phyloP scores from a whole-genome alignment of 2,797 vertebrate species.

The Neosalanx taihuensis region DNA sequence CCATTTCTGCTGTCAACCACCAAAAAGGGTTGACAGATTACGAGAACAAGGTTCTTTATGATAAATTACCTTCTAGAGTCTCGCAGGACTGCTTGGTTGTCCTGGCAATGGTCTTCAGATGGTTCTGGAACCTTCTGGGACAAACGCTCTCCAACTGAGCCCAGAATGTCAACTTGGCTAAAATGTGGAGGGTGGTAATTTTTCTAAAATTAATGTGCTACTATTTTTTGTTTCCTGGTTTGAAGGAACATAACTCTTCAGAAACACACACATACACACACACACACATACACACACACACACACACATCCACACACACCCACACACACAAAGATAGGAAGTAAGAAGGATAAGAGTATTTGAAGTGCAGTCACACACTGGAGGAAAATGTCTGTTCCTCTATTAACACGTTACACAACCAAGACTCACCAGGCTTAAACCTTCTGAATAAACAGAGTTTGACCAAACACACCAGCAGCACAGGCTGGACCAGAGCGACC shows the following conservation, averaged over 20 bases:
- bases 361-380: not conserved
- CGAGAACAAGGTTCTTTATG: slow-evolving; percentile 1
- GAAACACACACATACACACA: not conserved
- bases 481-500: not conserved
- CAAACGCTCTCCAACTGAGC: not conserved
- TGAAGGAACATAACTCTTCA: not conserved
- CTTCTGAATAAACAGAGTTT: slow-evolving; percentile 6
- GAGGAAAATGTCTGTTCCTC: not conserved
- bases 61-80: slow-evolving; percentile 13
- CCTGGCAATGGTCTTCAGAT: not conserved
- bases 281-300: not conserved
- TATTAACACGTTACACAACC: not conserved
- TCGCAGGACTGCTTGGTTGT: slow-evolving; percentile 21
- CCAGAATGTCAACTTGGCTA: slow-evolving; percentile 17
- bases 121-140: slow-evolving; percentile 3
- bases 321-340: not conserved
- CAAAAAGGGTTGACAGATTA: not conserved
- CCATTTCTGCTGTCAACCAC: not conserved
- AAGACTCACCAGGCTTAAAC: not conserved
- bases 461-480: not conserved
- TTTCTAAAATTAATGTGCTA: not conserved
- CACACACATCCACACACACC: not conserved
- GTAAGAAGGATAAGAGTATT: too few species aligned
- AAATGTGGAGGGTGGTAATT: slow-evolving; percentile 10
- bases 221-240: slow-evolving; percentile 9